A percentile compares a stretch with the other conserved stretches of the same genome.
Conservation (phyloP, 2,888 invertebrate genomes). For the Petrolisthes manimaculis region DNA sequence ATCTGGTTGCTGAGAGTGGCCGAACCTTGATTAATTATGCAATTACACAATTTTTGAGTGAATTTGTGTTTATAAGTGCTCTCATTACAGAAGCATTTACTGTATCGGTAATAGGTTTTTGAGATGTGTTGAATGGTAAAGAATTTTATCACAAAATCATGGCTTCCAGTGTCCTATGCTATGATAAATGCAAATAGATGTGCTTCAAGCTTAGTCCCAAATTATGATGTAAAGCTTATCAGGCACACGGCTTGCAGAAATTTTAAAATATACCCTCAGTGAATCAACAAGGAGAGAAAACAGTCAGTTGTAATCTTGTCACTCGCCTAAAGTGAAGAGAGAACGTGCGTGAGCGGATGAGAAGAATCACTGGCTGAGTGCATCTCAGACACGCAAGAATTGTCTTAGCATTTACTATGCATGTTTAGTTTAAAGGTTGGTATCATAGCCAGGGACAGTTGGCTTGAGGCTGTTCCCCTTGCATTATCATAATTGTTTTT, state of each 20-base stretch:
- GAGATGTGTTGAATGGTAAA: slow-evolving; percentile 34
- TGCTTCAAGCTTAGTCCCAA: slow-evolving; percentile 34
- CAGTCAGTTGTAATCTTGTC: neutral
- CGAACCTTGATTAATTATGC: slow-evolving; percentile 42
- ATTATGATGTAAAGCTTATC: slow-evolving; percentile 38
- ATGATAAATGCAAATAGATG: slow-evolving; percentile 41
- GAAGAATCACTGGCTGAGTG: neutral
- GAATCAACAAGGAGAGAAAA: slow-evolving; percentile 13
- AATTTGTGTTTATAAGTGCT: slow-evolving; percentile 35
- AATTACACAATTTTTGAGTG: slow-evolving; percentile 31
- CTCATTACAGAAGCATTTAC: slow-evolving; percentile 47
- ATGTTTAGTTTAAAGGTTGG: slow-evolving; percentile 31
- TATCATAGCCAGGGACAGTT: slow-evolving; percentile 2
- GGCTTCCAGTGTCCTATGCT: slow-evolving; percentile 49
- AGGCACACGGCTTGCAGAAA: slow-evolving; percentile 44
- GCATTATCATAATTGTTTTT: neutral
- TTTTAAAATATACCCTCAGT: slow-evolving; percentile 18
- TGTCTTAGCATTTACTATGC: slow-evolving; percentile 39
- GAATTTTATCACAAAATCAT: slow-evolving; percentile 52
- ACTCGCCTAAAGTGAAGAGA: too few relatives aligned
- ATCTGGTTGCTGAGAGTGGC: slow-evolving; percentile 24
- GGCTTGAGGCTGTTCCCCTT: slow-evolving; percentile 1
- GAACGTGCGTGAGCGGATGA: too few relatives aligned
- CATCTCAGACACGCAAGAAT: slow-evolving; percentile 29
- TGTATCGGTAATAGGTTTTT: slow-evolving; percentile 39